Conservation (phyloP, 2,113 vertebrate species). For the Thalassoma bifasciatum region DNA sequence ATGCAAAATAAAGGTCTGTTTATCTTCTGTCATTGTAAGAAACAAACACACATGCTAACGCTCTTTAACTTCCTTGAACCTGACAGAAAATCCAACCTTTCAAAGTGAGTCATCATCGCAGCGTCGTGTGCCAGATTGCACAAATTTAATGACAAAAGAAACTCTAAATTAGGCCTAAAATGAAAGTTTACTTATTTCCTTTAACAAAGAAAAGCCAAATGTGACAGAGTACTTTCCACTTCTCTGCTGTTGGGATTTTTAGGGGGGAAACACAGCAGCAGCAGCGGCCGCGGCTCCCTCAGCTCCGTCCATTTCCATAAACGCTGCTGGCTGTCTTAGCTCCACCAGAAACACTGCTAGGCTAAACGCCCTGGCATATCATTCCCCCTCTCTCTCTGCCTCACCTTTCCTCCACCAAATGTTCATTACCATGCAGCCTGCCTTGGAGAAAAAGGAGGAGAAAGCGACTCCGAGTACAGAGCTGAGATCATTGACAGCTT, state of each 20-base stretch:
- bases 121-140: slow-evolving; percentile 21
- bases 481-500: slow-evolving; percentile 89
- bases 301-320: slow-evolving; percentile 87
- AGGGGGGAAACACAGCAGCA: slow-evolving; percentile 42
- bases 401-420: slow-evolving; percentile 81
- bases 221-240: slow-evolving; percentile 53
- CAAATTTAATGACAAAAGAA: slow-evolving; percentile 64
- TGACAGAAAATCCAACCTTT: slow-evolving; percentile 36
- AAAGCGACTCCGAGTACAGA: slow-evolving; percentile 79
- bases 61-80: slow-evolving; percentile 24
- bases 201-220: slow-evolving; percentile 66
- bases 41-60: not conserved
- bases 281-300: slow-evolving; percentile 69
- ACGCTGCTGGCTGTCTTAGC: slow-evolving; percentile 85
- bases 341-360: slow-evolving; percentile 80
- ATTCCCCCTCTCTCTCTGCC: slow-evolving; percentile 70
- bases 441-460: slow-evolving; percentile 75
- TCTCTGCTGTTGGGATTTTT: slow-evolving; percentile 65
- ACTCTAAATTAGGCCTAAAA: slow-evolving; percentile 57
- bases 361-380: slow-evolving; percentile 85
- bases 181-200: slow-evolving; percentile 61
- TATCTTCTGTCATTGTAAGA: too few species aligned
- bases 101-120: slow-evolving; percentile 7
- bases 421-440: slow-evolving; percentile 84
- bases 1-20: slow-evolving; percentile 4